Evolutionary conservation across 2,113 vertebrate species (phyloP).

Genomic region (Leucopsar rothschildi): DNA sequence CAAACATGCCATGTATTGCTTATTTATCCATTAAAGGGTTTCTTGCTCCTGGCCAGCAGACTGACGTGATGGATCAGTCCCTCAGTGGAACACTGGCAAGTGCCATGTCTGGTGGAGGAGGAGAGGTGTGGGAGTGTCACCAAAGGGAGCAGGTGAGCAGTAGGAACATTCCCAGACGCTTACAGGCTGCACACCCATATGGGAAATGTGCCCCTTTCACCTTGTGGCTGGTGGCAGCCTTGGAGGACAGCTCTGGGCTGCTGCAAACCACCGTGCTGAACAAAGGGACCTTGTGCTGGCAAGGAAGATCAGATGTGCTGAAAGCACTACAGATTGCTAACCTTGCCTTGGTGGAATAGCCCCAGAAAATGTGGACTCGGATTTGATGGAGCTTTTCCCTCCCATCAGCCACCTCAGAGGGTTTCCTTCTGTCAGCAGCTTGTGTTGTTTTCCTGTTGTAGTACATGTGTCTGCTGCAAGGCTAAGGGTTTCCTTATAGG

Average conservation of each 20-base stretch:
- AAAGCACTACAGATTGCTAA: not conserved
- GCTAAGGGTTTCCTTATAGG: not conserved
- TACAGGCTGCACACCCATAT: not conserved
- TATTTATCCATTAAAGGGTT: not conserved
- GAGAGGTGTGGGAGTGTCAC: not conserved
- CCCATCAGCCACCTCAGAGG: not conserved
- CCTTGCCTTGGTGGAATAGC: not conserved
- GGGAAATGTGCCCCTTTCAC: not conserved
- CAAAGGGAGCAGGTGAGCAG: not conserved
- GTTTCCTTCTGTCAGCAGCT: not conserved
- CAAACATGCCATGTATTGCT: accelerated
- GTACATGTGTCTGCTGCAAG: not conserved
- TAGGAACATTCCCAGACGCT: not conserved
- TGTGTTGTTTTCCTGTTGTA: not conserved
- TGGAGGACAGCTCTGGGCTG: not conserved
- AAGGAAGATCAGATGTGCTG: not conserved
- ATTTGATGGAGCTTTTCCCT: not conserved
- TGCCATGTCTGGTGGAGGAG: not conserved
- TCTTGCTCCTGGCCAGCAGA: not conserved
- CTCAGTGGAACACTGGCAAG: not conserved
- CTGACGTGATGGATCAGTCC: not conserved
- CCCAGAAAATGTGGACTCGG: not conserved
- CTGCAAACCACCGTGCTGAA: not conserved
- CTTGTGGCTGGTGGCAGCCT: not conserved
- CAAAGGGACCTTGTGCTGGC: not conserved